phyloP scores from a whole-genome alignment of 2,797 vertebrate species.

The Clamator glandarius region DNA sequence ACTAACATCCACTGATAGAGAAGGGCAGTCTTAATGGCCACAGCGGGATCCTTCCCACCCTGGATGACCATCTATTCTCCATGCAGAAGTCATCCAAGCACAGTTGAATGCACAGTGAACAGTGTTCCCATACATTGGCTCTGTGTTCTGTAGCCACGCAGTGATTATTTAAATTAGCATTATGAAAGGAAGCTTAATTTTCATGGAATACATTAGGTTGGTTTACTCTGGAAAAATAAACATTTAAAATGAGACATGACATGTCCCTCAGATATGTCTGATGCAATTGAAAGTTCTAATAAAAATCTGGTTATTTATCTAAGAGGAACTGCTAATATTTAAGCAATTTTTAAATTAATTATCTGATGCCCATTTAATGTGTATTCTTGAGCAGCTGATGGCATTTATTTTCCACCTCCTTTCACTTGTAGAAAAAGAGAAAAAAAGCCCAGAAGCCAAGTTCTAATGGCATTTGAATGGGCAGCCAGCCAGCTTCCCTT shows the following conservation, averaged over 20 bases:
- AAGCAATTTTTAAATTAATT: constrained; percentile 32
- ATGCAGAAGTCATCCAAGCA: not conserved
- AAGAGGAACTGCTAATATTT: constrained; percentile 61
- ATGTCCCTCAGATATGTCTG: not conserved
- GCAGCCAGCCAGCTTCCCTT: constrained; percentile 34
- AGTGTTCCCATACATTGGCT: not conserved
- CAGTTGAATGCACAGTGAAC: not conserved
- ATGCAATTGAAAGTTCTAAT: constrained; percentile 51
- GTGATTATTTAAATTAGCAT: constrained; percentile 14
- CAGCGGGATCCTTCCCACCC: not conserved
- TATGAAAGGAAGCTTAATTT: constrained; percentile 15
- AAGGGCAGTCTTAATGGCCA: not conserved
- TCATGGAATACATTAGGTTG: not conserved
- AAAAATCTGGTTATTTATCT: constrained; percentile 47
- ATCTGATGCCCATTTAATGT: constrained; percentile 1
- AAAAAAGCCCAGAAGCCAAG: not conserved
- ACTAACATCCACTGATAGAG: fast-evolving
- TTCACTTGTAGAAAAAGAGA: constrained; percentile 15
- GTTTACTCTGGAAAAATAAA: constrained; percentile 29
- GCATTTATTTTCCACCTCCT: constrained; percentile 38
- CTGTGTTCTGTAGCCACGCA: not conserved
- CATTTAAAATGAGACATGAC: not conserved
- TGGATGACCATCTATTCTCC: not conserved
- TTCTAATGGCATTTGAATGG: constrained; percentile 54
- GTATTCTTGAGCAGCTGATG: constrained; percentile 20